These are phyloP conservation scores for Rhinolophus sinicus DNA, from an alignment of 2,113 vertebrate genomes.

Conservation along the genomic window DNA sequence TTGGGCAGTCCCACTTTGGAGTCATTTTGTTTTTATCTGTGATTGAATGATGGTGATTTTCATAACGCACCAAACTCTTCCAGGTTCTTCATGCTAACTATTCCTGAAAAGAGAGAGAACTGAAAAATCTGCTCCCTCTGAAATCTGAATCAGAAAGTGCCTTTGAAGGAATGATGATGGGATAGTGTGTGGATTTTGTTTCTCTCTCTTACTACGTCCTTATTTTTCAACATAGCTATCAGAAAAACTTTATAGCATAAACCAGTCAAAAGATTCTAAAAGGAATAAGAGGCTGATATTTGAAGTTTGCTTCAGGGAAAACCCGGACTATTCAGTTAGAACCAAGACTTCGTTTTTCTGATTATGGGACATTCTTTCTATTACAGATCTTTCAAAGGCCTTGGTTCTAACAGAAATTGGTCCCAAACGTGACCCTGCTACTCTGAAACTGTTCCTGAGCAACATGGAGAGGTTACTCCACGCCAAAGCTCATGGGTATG, in stretches of 20 bases:
- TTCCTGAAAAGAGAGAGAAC: not conserved
- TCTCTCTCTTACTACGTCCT: not conserved
- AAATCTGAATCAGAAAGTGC: not conserved
- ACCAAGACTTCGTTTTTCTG: not conserved
- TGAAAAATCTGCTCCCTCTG: not conserved
- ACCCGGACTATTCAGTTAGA: not conserved
- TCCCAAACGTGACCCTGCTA: conserved; percentile 90
- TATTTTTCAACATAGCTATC: not conserved
- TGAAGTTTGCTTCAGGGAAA: not conserved
- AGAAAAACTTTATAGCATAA: not conserved
- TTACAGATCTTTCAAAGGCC: conserved; percentile 91
- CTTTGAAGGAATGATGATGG: not conserved
- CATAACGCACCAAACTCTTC: not conserved
- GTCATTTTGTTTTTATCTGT: not conserved
- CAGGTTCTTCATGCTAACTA: not conserved
- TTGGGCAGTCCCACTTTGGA: not conserved
- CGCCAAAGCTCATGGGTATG: conserved; percentile 91
- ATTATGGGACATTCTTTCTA: conserved; percentile 39
- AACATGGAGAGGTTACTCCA: conserved; percentile 91
- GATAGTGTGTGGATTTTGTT: not conserved
- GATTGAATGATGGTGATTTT: not conserved
- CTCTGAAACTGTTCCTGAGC: conserved; percentile 90
- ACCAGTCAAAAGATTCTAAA: conserved; percentile 13
- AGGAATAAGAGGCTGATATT: not conserved
- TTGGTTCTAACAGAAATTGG: conserved; percentile 93